Evolutionary conservation across 2,888 invertebrate genomes (phyloP).

Genomic region (Perizoma affinitatum): DNA sequence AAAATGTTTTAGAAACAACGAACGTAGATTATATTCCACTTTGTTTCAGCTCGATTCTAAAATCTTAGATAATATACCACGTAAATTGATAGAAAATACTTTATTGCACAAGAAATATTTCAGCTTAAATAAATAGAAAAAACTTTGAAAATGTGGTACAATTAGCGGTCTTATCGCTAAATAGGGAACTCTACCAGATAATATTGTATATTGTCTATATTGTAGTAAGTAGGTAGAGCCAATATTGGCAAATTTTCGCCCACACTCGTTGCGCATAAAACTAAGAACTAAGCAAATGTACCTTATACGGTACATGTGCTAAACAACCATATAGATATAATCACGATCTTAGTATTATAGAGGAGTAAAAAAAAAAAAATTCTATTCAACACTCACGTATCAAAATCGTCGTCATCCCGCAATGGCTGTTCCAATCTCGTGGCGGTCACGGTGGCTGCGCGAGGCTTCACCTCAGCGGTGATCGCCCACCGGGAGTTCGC

Average conservation of each 20-base stretch:
- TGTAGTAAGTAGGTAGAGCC: neutral
- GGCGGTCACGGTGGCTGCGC: constrained; percentile 94
- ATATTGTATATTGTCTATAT: no score
- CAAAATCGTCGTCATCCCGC: constrained; percentile 65
- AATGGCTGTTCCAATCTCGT: constrained; percentile 83
- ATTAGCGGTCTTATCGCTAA: no score
- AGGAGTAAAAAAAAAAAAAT: neutral
- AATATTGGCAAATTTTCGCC: no score
- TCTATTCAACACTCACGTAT: constrained; percentile 54
- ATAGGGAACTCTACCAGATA: no score
- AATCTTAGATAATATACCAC: neutral
- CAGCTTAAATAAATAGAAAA: no score
- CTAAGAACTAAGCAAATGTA: no score
- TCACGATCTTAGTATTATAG: neutral
- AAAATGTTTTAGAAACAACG: neutral
- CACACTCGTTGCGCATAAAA: no score
- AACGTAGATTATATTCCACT: neutral
- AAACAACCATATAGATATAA: no score
- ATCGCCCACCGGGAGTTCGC: constrained; percentile 93
- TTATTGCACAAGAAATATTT: no score
- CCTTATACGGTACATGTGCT: no score
- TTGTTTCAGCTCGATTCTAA: neutral
- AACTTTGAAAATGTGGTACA: no score
- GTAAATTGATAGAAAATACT: no score
- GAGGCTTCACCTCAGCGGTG: constrained; percentile 93